Conservation (phyloP, 2,888 invertebrate species). For the Eumacrocentrus americanus region DNA sequence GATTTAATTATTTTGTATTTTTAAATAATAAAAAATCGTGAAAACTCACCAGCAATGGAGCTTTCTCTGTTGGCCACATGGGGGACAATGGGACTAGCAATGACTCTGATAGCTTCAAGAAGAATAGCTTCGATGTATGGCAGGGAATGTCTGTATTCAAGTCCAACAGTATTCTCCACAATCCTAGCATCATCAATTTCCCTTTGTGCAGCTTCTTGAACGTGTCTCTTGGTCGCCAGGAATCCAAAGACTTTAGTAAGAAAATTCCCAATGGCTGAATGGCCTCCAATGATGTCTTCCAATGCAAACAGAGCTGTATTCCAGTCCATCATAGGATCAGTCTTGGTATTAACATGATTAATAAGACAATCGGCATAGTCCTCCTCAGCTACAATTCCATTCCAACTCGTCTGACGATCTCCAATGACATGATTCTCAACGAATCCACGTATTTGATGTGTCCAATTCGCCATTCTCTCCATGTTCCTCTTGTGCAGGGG, state of each 20-base stretch:
- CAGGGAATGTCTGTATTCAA: constrained; percentile 64
- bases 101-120: constrained; percentile 68
- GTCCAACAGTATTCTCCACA: constrained; percentile 44
- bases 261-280: constrained; percentile 71
- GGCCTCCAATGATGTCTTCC: constrained; percentile 68
- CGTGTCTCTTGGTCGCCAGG: constrained; percentile 64
- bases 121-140: constrained; percentile 69
- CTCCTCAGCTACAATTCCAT: constrained; percentile 50
- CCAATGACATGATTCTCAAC: constrained; percentile 64
- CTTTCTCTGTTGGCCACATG: constrained; percentile 71
- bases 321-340: constrained; percentile 63
- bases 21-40: constrained; percentile 4
- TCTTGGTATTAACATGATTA: constrained; percentile 62
- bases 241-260: constrained; percentile 67
- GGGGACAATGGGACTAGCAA: constrained; percentile 73
- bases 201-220: constrained; percentile 64
- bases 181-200: constrained; percentile 62
- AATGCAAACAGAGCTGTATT: constrained; percentile 64
- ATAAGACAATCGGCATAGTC: constrained; percentile 69
- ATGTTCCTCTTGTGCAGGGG: constrained; percentile 65
- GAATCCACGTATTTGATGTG: constrained; percentile 65
- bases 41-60: constrained; percentile 66
- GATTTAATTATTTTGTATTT: not conserved
- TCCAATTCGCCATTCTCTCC: constrained; percentile 63
- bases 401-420: constrained; percentile 60